Conservation (phyloP, 2,888 invertebrate species). For the Lasioglossum oenotherae region DNA sequence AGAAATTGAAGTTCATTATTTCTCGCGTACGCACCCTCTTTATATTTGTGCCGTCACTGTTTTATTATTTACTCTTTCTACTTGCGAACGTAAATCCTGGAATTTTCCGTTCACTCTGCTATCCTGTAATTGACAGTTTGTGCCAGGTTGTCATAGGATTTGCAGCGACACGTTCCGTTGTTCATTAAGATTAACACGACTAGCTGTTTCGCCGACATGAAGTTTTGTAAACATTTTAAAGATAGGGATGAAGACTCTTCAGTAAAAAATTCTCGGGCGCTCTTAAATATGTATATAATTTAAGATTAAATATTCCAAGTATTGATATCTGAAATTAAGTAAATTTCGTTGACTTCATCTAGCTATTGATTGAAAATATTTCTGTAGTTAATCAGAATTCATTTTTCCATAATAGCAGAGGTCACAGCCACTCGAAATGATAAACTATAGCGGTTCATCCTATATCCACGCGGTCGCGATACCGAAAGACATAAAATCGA, state of each 20-base stretch:
- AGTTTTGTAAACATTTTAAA: not conserved
- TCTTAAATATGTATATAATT: not conserved
- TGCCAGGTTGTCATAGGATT: not conserved
- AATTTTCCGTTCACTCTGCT: not conserved
- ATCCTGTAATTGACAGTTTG: not conserved
- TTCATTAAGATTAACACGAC: not conserved
- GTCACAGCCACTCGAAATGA: not conserved
- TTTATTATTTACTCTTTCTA: not conserved
- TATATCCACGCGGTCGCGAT: not conserved
- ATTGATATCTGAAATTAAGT: not conserved
- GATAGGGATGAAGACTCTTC: not conserved
- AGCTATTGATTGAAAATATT: not conserved
- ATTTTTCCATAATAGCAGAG: not conserved
- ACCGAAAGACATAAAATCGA: constrained; percentile 9
- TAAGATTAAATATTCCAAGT: not conserved
- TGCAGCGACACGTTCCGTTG: not conserved
- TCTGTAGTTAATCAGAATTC: not conserved
- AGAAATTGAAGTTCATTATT: constrained; percentile 1
- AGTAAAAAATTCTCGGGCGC: no score
- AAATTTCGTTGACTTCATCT: not conserved
- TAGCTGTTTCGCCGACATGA: not conserved
- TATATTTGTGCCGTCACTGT: not conserved
- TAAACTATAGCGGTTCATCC: not conserved
- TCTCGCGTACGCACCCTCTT: not conserved
- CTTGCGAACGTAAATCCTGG: not conserved